phyloP scores from a whole-genome alignment of 2,113 vertebrate species.

The Pongo pygmaeus region DNA sequence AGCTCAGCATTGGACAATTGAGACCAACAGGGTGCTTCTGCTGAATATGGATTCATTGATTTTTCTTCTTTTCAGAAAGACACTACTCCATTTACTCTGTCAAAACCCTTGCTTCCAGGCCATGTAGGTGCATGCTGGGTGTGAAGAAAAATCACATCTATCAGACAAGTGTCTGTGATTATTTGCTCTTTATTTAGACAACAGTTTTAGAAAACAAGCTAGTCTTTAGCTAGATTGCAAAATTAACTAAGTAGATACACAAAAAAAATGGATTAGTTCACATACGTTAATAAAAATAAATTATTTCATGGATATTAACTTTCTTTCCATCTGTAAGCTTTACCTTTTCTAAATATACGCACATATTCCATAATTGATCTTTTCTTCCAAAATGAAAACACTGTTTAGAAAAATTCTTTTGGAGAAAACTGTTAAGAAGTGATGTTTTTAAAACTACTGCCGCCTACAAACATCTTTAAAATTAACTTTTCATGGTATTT shows the following conservation, averaged over 20 bases:
- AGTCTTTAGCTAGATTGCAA: neutral
- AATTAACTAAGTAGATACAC: neutral
- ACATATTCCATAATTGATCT: neutral
- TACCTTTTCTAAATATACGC: neutral
- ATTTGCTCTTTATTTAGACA: neutral
- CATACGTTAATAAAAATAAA: neutral
- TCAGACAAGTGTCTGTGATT: neutral
- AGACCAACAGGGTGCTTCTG: neutral
- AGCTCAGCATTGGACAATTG: neutral
- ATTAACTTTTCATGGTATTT: neutral
- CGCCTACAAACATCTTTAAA: neutral
- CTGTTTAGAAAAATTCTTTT: neutral
- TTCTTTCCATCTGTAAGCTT: neutral
- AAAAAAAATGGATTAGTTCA: neutral
- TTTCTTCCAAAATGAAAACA: neutral
- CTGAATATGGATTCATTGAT: constrained; percentile 1
- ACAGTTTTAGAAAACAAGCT: neutral
- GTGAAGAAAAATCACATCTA: neutral
- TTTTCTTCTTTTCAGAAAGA: neutral
- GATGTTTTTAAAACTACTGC: neutral
- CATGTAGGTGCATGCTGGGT: neutral
- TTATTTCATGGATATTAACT: neutral
- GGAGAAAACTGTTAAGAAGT: neutral
- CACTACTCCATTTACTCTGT: neutral
- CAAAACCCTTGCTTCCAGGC: neutral